phyloP scores from a whole-genome alignment of 2,888 invertebrate genomes.

The Synergus laeviventris region DNA sequence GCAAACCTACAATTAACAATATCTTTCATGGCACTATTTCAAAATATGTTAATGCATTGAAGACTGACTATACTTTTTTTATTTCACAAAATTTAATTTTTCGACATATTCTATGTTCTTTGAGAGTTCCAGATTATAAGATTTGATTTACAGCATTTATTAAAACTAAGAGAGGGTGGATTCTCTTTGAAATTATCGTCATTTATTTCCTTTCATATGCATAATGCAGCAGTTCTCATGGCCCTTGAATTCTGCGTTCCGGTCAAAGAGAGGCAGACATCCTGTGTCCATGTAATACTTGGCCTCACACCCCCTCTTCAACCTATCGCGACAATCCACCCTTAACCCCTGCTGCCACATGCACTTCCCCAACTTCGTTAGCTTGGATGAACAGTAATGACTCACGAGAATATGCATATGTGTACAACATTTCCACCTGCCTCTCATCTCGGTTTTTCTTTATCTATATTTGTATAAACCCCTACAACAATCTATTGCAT shows the following conservation, averaged over 20 bases:
- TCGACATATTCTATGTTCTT: neutral
- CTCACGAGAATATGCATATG: slow-evolving; percentile 60
- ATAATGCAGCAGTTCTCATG: slow-evolving; percentile 61
- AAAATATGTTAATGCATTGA: too few relatives aligned
- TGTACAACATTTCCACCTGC: slow-evolving; percentile 51
- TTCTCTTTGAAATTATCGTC: slow-evolving; percentile 58
- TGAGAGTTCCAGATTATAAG: neutral
- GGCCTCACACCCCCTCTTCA: neutral
- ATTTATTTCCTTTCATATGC: slow-evolving; percentile 63
- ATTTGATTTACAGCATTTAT: neutral
- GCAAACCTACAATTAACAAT: neutral
- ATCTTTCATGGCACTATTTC: too few relatives aligned
- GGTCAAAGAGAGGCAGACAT: slow-evolving; percentile 38
- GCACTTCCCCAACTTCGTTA: slow-evolving; percentile 63
- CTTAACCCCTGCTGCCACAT: slow-evolving; percentile 44
- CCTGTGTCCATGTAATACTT: slow-evolving; percentile 40
- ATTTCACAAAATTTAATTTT: too few relatives aligned
- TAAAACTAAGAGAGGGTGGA: neutral
- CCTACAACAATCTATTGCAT: neutral
- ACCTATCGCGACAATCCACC: slow-evolving; percentile 24
- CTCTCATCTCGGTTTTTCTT: slow-evolving; percentile 24
- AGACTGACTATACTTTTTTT: too few relatives aligned
- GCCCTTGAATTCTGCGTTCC: neutral
- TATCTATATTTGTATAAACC: slow-evolving; percentile 21
- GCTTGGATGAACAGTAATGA: slow-evolving; percentile 66